A percentile compares a stretch with the other conserved stretches of the same genome.
These are phyloP conservation scores for Liparis tanakae DNA, from an alignment of 2,797 vertebrate genomes.

Conservation along the genomic window DNA sequence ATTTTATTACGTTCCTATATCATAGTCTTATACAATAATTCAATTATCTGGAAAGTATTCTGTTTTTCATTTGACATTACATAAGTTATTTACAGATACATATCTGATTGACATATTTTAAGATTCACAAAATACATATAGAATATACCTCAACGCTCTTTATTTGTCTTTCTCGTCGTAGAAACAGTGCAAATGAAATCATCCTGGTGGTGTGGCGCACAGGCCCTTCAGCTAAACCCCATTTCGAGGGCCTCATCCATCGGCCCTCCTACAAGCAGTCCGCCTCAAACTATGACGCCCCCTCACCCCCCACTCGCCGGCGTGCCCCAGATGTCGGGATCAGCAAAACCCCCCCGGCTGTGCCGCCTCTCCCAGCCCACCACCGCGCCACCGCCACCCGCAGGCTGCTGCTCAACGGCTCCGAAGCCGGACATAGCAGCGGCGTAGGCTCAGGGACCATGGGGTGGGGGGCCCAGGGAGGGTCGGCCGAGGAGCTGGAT, in stretches of 20 bases:
- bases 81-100: neutral
- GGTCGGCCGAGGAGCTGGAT: constrained; percentile 81
- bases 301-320: constrained; percentile 84
- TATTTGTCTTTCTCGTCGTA: constrained; percentile 55
- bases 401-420: constrained; percentile 86
- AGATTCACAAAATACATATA: neutral
- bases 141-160: neutral
- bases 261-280: constrained; percentile 89
- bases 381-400: constrained; percentile 84
- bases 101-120: neutral
- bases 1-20: neutral
- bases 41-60: neutral
- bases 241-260: constrained; percentile 87
- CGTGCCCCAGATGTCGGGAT: constrained; percentile 66
- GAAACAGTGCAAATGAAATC: constrained; percentile 91
- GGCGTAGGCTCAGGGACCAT: constrained; percentile 67
- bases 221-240: constrained; percentile 87
- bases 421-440: constrained; percentile 59
- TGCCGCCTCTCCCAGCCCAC: constrained; percentile 83
- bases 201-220: constrained; percentile 93
- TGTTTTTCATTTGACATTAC: neutral
- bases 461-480: constrained; percentile 74
- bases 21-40: neutral
- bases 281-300: constrained; percentile 81
- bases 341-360: constrained; percentile 80